phyloP scores from a whole-genome alignment of 2,888 invertebrate species.

The Opisthograptis luteolata region DNA sequence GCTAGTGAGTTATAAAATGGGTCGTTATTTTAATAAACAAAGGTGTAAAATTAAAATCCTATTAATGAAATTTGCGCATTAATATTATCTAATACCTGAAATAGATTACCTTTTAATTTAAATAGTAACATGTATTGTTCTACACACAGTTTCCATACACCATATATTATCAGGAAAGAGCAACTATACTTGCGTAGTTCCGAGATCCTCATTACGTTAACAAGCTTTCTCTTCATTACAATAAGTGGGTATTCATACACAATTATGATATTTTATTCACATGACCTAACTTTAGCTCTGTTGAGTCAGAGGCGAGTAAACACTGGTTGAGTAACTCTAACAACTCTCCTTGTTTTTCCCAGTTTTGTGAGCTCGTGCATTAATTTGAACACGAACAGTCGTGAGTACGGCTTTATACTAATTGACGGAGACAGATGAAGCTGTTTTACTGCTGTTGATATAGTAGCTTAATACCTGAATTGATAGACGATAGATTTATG shows the following conservation, averaged over 20 bases:
- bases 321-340: slow-evolving; percentile 60
- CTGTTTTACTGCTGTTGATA: slow-evolving; percentile 41
- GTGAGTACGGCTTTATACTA: slow-evolving; percentile 58
- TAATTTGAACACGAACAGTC: slow-evolving; percentile 60
- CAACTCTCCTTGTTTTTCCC: slow-evolving; percentile 51
- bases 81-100: no score
- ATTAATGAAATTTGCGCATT: no score
- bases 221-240: slow-evolving; percentile 22
- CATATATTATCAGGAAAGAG: slow-evolving; percentile 8
- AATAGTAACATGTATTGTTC: background rate
- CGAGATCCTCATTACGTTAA: slow-evolving; percentile 12
- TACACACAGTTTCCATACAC: background rate
- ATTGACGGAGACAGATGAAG: slow-evolving; percentile 70
- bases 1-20: no score
- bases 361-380: slow-evolving; percentile 54
- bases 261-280: slow-evolving; percentile 41
- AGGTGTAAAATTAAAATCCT: no score
- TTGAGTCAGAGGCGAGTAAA: slow-evolving; percentile 61
- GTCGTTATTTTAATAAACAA: no score
- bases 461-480: slow-evolving; percentile 21
- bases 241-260: slow-evolving; percentile 37
- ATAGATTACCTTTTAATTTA: no score
- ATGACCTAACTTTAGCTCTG: slow-evolving; percentile 51
- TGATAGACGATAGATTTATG: slow-evolving; percentile 17
- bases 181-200: background rate